A percentile compares a stretch with the other conserved stretches of the same genome.
Conservation (phyloP, 2,113 vertebrate genomes). For the Bos indicus region DNA sequence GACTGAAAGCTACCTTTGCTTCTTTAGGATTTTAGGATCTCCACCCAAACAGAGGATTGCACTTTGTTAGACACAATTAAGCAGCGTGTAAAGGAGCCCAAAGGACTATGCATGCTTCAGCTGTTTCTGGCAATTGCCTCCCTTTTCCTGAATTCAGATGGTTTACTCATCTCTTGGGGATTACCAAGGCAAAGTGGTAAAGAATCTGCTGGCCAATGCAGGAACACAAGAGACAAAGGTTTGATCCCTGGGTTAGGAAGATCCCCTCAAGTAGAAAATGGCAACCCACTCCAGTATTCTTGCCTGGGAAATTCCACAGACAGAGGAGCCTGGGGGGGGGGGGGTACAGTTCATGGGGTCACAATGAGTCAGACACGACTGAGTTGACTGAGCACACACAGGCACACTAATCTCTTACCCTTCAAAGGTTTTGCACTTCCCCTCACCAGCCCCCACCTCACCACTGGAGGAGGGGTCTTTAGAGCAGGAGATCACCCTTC, state of each 20-base stretch:
- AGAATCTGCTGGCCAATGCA: background rate
- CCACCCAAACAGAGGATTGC: background rate
- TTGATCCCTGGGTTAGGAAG: background rate
- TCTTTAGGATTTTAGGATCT: background rate
- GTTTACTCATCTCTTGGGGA: background rate
- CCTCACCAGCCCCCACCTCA: background rate
- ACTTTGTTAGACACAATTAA: background rate
- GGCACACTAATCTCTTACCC: background rate
- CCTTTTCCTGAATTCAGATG: background rate
- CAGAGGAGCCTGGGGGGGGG: background rate
- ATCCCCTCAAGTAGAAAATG: background rate
- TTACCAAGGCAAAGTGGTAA: background rate
- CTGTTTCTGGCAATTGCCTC: background rate
- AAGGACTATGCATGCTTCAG: background rate
- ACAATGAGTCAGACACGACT: background rate
- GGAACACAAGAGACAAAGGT: background rate
- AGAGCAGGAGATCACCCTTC: background rate
- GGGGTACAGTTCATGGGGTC: background rate
- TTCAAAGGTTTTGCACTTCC: background rate
- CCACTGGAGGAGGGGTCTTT: background rate
- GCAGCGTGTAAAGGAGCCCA: background rate
- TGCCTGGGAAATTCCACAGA: background rate
- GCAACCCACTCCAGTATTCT: background rate
- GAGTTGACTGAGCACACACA: background rate
- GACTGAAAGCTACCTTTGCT: background rate